Conservation (phyloP, 2,113 vertebrate species). For the Platichthys flesus region DNA sequence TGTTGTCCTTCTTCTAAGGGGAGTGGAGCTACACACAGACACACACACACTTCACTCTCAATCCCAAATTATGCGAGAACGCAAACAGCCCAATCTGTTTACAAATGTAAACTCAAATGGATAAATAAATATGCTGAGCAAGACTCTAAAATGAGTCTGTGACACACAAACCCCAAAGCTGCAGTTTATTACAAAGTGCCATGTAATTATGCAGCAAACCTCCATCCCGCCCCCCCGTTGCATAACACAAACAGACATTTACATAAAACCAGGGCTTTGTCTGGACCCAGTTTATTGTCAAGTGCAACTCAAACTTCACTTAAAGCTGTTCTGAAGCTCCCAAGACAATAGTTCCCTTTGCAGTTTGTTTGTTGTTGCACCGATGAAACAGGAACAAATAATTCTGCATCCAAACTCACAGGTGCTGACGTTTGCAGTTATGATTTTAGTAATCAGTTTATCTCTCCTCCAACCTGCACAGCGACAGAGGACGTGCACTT, state of each 20-base stretch:
- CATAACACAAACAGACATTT: background rate
- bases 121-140: no score
- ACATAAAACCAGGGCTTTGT: constrained; percentile 5
- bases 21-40: background rate
- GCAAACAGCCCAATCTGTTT: no score
- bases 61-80: background rate
- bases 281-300: constrained; percentile 8
- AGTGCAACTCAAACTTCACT: constrained; percentile 13
- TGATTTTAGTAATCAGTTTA: background rate
- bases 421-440: background rate
- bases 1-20: constrained; percentile 1
- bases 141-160: background rate
- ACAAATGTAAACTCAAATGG: no score
- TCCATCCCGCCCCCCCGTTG: background rate
- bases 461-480: background rate
- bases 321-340: background rate
- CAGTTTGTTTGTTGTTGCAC: background rate
- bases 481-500: background rate
- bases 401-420: background rate
- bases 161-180: background rate
- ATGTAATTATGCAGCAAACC: constrained; percentile 54
- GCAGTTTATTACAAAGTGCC: constrained; percentile 18
- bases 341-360: background rate
- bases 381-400: background rate
- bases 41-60: background rate